Evolutionary conservation across 2,888 invertebrate genomes (phyloP), one percentile per base, ranked within the genome.

Genomic region (Ophion ellenae): DNA sequence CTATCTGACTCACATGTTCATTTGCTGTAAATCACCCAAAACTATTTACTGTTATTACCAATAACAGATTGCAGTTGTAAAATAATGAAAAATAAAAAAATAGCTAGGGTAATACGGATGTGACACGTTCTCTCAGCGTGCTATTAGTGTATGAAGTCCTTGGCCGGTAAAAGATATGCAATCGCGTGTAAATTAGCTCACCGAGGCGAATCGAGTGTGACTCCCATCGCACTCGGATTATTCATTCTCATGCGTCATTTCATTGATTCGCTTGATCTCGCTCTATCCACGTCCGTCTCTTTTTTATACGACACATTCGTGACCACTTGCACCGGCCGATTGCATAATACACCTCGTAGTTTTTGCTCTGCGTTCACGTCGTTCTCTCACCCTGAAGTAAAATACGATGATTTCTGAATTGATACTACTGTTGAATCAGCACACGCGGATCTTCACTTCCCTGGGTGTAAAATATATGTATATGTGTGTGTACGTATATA

Each of bases 141-240:
- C 47, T 47, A 24, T 63, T 24, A 20, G 24, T 75, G 67, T 59
- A 84, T 5, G 67, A 76, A 70, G 82, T 82, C 85, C 85, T 85
- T 85, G 75, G 59, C 7, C 14, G 64, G 66, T 47, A 61, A 24
- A 59, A 53, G 78, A 87, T 87, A 85, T 90, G 89, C 90, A 90
- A 92, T 90, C 90, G 91, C 89, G 89, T 86, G 20, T 69, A 87
- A 89, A 90, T 87, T 91, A 90, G 91, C 87, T 91, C 91, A 90
- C 87, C 83, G 67, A 14, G 79, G 47, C 74, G 81, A 89, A 87
- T 83, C 77, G 85, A 84, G 77, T 86, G 87, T 90, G 88, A 88
- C 81, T 87, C 79, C 83, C 82, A 82, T 73, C 45, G 61, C 67
- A 57, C 40, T 63, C 59, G 86, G 87, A 86, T 87, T 90, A 89